Evolutionary conservation across 2,797 vertebrate species (phyloP).

Genomic region (Chaetodon trifasciatus): DNA sequence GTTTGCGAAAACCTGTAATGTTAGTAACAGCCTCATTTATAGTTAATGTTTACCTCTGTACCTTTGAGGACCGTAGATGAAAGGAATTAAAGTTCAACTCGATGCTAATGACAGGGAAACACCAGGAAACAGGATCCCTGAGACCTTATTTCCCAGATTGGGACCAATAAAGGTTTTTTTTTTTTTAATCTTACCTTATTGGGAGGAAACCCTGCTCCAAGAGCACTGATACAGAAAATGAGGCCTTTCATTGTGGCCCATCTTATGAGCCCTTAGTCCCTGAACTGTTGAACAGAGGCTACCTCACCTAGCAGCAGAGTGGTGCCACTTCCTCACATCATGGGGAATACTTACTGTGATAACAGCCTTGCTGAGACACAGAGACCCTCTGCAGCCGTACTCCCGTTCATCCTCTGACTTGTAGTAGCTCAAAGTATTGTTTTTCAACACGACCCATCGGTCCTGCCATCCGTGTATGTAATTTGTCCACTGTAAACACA

Average conservation of each 20-base stretch:
- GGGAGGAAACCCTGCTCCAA: constrained; percentile 18
- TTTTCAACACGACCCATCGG: constrained; percentile 97
- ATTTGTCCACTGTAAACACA: constrained; percentile 94
- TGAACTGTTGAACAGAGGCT: constrained; percentile 43
- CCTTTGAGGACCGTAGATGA: constrained; percentile 29
- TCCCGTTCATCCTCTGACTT: constrained; percentile 97
- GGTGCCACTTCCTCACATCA: neutral
- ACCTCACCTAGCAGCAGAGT: neutral
- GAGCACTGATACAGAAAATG: constrained; percentile 23
- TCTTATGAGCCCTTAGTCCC: neutral
- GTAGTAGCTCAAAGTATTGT: constrained; percentile 96
- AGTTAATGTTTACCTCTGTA: constrained; percentile 71
- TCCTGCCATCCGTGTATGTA: constrained; percentile 99
- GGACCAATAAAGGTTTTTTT: too few species aligned
- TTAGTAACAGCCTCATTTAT: constrained; percentile 44
- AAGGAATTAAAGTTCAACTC: constrained; percentile 46
- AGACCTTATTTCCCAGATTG: neutral
- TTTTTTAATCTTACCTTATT: neutral
- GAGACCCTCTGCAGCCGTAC: constrained; percentile 96
- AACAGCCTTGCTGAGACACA: constrained; percentile 97
- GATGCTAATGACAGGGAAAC: constrained; percentile 5
- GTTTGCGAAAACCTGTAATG: constrained; percentile 36
- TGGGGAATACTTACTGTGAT: constrained; percentile 90
- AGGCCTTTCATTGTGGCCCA: neutral
- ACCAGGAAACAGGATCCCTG: constrained; percentile 18